A percentile compares a stretch with the other conserved stretches of the same genome.
phyloP scores from a whole-genome alignment of 2,888 invertebrate species.

The Cartodere bifasciata region DNA sequence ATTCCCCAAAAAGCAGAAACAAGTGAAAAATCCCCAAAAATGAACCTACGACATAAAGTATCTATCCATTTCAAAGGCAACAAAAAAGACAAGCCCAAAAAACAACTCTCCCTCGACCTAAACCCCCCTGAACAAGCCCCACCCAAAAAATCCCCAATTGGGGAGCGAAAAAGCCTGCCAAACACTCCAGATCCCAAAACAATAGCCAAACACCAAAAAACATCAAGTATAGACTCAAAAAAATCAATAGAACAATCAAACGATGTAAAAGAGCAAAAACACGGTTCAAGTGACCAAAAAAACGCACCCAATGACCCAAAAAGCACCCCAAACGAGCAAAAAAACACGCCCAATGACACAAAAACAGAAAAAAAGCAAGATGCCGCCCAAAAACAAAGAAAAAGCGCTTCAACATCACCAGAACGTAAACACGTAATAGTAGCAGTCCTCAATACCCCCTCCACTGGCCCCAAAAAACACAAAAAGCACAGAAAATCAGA shows the following conservation, averaged over 20 bases:
- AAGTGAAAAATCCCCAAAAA: slow-evolving; percentile 24
- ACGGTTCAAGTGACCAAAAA: slow-evolving; percentile 24
- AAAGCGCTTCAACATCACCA: slow-evolving; percentile 31
- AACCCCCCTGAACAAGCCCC: slow-evolving; percentile 6
- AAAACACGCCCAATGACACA: no score
- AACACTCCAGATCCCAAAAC: slow-evolving; percentile 11
- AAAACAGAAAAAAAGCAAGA: slow-evolving; percentile 16
- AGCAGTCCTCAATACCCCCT: no score
- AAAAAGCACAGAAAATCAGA: slow-evolving; percentile 31
- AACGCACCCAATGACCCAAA: slow-evolving; percentile 25
- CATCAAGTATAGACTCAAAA: slow-evolving; percentile 27
- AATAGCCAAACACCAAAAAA: slow-evolving; percentile 27
- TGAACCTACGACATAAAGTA: slow-evolving; percentile 32
- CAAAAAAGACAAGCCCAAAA: slow-evolving; percentile 25
- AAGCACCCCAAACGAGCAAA: slow-evolving; percentile 10
- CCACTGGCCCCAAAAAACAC: slow-evolving; percentile 30
- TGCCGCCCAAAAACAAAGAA: slow-evolving; percentile 17
- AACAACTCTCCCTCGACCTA: neutral
- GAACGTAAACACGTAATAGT: slow-evolving; percentile 31
- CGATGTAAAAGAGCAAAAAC: slow-evolving; percentile 24
- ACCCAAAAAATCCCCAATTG: slow-evolving; percentile 17
- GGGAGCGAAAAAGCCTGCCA: slow-evolving; percentile 11
- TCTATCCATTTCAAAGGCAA: slow-evolving; percentile 37
- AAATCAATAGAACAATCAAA: slow-evolving; percentile 21
- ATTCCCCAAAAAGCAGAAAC: slow-evolving; percentile 13